Base-by-base conservation (phyloP, 2,888 invertebrate species). In the Oscheius sp. region DNA sequence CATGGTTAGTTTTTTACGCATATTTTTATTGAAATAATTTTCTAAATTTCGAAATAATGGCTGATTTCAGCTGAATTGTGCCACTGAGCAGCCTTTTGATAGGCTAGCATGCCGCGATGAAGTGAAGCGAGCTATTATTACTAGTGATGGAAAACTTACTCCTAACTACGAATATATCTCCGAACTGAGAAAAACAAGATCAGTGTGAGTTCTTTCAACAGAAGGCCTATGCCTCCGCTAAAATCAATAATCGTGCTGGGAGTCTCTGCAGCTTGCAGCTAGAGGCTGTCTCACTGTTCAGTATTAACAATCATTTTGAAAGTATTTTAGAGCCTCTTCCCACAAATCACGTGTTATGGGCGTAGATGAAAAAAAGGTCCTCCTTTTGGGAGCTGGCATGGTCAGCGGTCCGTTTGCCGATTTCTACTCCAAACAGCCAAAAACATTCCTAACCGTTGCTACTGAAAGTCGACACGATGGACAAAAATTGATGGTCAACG, bases 361-460 rank as follows among this genome's bases (percentile, higher is more conserved):
- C 15, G 81, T 81, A 6, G 75, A 77, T 20, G 82, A 82, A 50
- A 80, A 78, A 71, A 77, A 75, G 65, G 92, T 96, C 0, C 90
- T 97, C 10, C 92, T 98, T 2, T 89, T 99, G 12, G 98, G 98
- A 0, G 95, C 97, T 39, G 98, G 98, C 0, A 92, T 93, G 86
- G 97, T 98, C 0, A 92, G 95, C 0, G 92, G 93, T 0, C 98
- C 98, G 0, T 90, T 96, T 0, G 93, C 98, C 0, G 96, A 98
- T 87, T 98, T 96, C 89, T 89, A 98, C 31, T 91, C 93, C 67
- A 90, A 93, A 61, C 93, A 95, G 84, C 67, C 75, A n/a, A 91
- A 92, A 73, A 72, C 77, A 0, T 46, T 68, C 34, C 71, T 82
- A 27, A 81, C 83, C 33, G 73, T 86, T 91, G 92, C 91, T 39